These are phyloP conservation scores for Drosophila pachea DNA, from an alignment of 1,140 invertebrate species.

Conservation along the genomic window DNA sequence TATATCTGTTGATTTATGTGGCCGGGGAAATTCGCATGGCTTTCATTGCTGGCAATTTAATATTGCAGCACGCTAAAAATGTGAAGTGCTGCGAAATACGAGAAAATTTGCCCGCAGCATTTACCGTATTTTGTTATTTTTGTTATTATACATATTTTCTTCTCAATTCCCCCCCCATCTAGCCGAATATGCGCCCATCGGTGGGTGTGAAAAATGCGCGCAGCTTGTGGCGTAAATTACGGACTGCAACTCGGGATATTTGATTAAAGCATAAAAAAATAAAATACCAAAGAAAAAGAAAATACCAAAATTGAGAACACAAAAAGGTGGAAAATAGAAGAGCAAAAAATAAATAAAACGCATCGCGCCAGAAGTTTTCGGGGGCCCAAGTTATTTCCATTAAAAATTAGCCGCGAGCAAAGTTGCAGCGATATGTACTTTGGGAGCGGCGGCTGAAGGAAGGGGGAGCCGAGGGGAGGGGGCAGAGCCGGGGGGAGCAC, in stretches of 20 bases:
- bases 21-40: slow-evolving; percentile 27
- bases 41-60: slow-evolving; percentile 46
- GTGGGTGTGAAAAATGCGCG: slow-evolving; percentile 37
- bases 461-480: no score
- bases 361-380: slow-evolving; percentile 30
- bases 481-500: no score
- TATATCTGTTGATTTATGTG: slow-evolving; percentile 48
- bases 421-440: slow-evolving; percentile 16
- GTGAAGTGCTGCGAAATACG: slow-evolving; percentile 18
- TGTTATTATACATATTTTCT: not conserved
- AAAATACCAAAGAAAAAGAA: slow-evolving; percentile 7
- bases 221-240: slow-evolving; percentile 40
- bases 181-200: not conserved
- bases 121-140: slow-evolving; percentile 1
- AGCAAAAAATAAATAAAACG: slow-evolving; percentile 14
- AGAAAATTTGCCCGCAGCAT: slow-evolving; percentile 16
- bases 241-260: slow-evolving; percentile 42
- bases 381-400: slow-evolving; percentile 61
- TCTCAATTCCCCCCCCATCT: slow-evolving; percentile 8
- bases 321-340: no score
- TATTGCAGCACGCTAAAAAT: slow-evolving; percentile 24
- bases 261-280: slow-evolving; percentile 62
- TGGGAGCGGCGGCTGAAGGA: no score
- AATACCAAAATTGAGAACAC: not conserved
- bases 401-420: slow-evolving; percentile 65